Percentiles rank a stretch among this genome's conserved stretches.
Conservation (phyloP, 1,140 invertebrate species). For the Drosophila grimshawi region DNA sequence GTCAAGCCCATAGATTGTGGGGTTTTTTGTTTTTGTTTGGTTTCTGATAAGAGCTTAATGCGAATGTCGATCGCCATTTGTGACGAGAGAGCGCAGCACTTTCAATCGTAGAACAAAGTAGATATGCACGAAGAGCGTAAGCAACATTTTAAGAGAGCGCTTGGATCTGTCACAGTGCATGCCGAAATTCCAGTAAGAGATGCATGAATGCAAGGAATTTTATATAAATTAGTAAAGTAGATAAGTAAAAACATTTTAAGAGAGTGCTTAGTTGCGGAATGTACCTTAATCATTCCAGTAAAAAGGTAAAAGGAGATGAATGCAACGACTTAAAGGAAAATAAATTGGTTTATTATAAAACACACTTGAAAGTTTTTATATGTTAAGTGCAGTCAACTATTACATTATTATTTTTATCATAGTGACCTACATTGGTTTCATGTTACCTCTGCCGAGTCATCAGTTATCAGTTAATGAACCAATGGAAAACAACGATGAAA, state of each 20-base stretch:
- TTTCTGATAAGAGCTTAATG: slow-evolving; percentile 14
- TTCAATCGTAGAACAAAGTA: not conserved
- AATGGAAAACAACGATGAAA: slow-evolving; percentile 36
- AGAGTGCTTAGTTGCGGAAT: no score
- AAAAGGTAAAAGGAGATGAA: not conserved
- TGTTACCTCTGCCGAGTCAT: slow-evolving; percentile 23
- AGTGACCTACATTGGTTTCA: slow-evolving; percentile 47
- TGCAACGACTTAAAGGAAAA: not conserved
- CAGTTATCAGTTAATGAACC: slow-evolving; percentile 67
- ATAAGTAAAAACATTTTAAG: no score
- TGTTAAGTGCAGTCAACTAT: not conserved
- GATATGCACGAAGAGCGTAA: not conserved
- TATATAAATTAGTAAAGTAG: no score
- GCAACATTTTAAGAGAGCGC: not conserved
- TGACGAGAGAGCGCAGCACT: not conserved
- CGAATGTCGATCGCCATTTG: slow-evolving; percentile 5
- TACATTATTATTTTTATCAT: slow-evolving; percentile 44
- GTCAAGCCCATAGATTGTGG: slow-evolving; percentile 28
- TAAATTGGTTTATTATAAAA: no score
- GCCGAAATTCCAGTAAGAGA: no score
- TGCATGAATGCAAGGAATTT: no score
- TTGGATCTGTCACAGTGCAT: not conserved
- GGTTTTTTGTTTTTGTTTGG: slow-evolving; percentile 1
- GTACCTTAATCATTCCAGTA: no score
- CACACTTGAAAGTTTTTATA: no score